Evolutionary conservation across 2,797 vertebrate genomes (phyloP).

Genomic region (Merluccius polli): DNA sequence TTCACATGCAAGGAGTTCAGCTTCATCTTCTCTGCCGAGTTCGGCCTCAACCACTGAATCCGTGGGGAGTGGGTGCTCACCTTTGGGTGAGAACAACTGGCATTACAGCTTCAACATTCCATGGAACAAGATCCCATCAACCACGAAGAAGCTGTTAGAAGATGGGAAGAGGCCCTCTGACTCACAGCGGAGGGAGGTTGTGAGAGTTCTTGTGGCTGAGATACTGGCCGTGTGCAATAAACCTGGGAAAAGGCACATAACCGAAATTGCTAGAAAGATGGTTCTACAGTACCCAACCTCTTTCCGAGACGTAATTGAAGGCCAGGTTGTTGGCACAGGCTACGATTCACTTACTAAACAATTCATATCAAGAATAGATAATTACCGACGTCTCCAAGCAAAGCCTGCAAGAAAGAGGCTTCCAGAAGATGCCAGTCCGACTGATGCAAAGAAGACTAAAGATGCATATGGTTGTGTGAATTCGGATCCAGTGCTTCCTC

Average conservation of each 20-base stretch:
- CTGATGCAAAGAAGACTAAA: not conserved
- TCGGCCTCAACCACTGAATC: conserved; percentile 9
- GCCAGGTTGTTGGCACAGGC: conserved; percentile 23
- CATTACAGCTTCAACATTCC: conserved; percentile 15
- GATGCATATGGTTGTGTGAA: conserved; percentile 22
- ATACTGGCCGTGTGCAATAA: conserved; percentile 31
- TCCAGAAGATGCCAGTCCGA: conserved; percentile 1
- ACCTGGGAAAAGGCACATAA: conserved; percentile 19
- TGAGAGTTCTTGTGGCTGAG: conserved; percentile 24
- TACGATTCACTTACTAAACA: conserved; percentile 22
- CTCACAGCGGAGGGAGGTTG: conserved; percentile 28
- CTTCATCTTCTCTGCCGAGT: no score
- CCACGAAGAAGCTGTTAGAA: not conserved
- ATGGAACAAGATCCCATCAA: conserved; percentile 7
- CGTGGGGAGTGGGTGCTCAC: no score
- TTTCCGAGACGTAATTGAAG: conserved; percentile 30
- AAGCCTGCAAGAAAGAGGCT: conserved; percentile 8
- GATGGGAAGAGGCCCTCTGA: conserved; percentile 24
- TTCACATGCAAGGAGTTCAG: not conserved
- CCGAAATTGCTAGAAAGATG: conserved; percentile 12
- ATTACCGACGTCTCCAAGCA: conserved; percentile 8
- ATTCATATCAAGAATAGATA: conserved; percentile 9
- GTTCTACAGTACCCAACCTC: conserved; percentile 26
- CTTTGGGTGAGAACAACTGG: conserved; percentile 11
- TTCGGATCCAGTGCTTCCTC: conserved; percentile 7